Base-by-base conservation (phyloP, 2,797 vertebrate genomes). In the Benthosema pterotum region DNA sequence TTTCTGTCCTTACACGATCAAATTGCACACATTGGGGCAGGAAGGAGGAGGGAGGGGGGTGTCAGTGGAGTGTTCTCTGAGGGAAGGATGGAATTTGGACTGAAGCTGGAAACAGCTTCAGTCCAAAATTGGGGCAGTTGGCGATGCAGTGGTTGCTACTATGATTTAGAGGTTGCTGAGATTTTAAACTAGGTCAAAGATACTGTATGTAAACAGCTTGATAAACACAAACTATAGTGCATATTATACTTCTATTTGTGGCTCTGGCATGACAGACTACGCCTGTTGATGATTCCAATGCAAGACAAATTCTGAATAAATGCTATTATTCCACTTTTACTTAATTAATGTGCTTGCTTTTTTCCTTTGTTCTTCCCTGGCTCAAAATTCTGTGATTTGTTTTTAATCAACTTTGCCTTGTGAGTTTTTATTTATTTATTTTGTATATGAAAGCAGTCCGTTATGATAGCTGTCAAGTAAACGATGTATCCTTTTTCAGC, bases 1-100 rank as follows among this genome's bases (percentile, higher is more conserved):
- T 74, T 63, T 79, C 64, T 77, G 81, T 79, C 74, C 72, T 61
- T 52, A 19, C 55, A 59, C 57, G 67, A 82, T 85, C 82, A 73
- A 79, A 77, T 87, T 82, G 66, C 79, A 57, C 58, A 66, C 77
- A 69, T 18, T 38, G 32, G 32, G 28, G 32, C n/a, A n/a, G n/a
- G n/a, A n/a, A 47, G 38, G 19, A 32, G 49, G 28, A n/a, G 47
- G 49, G 38, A n/a, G 47, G 52, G 83, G 59, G 58, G 51, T 55
- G 68, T 57, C 22, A 25, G 22, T 25, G 49, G 59, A 48, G 8
- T 38, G 66, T 45, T 75, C 57, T 52, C 64, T 59, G 12, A 65
- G 54, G 50, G 61, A 61, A 61, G 73, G 72, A 62, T 49, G 52
- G 60, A 75, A 71, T 71, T 70, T 63, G 32, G 60, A 78, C 42